These are phyloP conservation scores for Amphibalanus amphitrite DNA, from an alignment of 1,140 invertebrate genomes.

Conservation along the genomic window DNA sequence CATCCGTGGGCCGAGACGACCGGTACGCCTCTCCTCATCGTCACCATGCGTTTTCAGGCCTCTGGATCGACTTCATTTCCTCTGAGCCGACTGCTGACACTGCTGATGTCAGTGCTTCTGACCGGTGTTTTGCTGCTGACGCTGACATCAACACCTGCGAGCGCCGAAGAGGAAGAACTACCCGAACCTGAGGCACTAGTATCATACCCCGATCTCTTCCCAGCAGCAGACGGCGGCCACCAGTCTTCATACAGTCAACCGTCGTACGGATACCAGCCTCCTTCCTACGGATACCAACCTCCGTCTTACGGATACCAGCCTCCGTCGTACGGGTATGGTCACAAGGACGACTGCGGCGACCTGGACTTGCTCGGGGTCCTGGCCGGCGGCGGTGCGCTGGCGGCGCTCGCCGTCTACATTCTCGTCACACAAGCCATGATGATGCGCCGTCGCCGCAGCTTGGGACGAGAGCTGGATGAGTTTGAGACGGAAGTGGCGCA, in stretches of 20 bases:
- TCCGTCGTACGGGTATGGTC: neutral
- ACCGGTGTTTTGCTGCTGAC: neutral
- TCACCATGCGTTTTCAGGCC: too few relatives aligned
- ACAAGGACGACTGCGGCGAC: neutral
- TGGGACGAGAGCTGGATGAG: neutral
- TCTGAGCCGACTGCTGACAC: neutral
- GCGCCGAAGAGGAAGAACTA: neutral
- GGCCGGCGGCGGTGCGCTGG: neutral
- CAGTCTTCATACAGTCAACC: neutral
- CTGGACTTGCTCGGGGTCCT: neutral
- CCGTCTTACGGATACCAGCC: neutral
- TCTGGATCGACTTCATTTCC: neutral
- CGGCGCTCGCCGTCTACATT: neutral
- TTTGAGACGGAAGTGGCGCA: neutral
- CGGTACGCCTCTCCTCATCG: too few relatives aligned
- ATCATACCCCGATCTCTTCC: neutral
- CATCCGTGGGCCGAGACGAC: too few relatives aligned
- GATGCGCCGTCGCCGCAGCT: neutral
- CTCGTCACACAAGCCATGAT: neutral
- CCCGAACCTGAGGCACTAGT: neutral
- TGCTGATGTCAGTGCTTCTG: neutral
- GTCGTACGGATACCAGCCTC: neutral
- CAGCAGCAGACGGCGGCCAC: neutral
- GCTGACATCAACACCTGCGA: neutral
- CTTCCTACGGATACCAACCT: neutral